Percentiles rank a stretch among this genome's conserved stretches.
Evolutionary conservation across 1,140 invertebrate genomes (phyloP).

Genomic region (Venturia canescens): DNA sequence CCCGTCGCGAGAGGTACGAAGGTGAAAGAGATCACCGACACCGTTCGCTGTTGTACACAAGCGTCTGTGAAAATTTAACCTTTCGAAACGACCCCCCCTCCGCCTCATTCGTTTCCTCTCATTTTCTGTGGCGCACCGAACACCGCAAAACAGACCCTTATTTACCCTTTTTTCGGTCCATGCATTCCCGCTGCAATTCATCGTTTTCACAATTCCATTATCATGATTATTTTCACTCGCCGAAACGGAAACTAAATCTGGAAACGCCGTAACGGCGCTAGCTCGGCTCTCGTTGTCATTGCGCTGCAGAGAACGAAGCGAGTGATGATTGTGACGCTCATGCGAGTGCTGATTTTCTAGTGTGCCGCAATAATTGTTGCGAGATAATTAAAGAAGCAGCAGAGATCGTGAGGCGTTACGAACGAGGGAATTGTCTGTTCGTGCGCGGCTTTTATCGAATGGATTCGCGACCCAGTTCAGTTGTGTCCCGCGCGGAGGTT

Average conservation of each 20-base stretch:
- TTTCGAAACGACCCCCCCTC: slow-evolving; percentile 25
- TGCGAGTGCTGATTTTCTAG: too few relatives aligned
- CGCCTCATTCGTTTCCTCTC: too few relatives aligned
- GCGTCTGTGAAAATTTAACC: slow-evolving; percentile 29
- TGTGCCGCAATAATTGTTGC: too few relatives aligned
- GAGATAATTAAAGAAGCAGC: too few relatives aligned
- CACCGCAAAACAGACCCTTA: slow-evolving; percentile 35
- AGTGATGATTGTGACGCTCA: too few relatives aligned
- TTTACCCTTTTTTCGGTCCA: slow-evolving; percentile 22
- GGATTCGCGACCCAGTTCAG: background rate
- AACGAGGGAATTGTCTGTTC: too few relatives aligned
- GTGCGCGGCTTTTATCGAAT: background rate
- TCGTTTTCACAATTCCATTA: slow-evolving; percentile 23
- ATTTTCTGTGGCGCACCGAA: background rate
- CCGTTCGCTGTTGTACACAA: background rate
- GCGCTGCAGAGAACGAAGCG: too few relatives aligned
- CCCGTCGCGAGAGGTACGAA: slow-evolving; percentile 58
- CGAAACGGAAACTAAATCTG: too few relatives aligned
- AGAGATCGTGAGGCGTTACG: too few relatives aligned
- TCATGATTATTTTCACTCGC: slow-evolving; percentile 20
- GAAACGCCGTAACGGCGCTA: too few relatives aligned
- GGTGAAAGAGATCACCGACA: slow-evolving; percentile 50
- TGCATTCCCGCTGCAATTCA: background rate
- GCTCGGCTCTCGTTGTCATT: too few relatives aligned
- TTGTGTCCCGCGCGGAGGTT: background rate